Evolutionary conservation across 2,113 vertebrate species (phyloP), one percentile per base, ranked within the genome.

Genomic region (Ochotona curzoniae): DNA sequence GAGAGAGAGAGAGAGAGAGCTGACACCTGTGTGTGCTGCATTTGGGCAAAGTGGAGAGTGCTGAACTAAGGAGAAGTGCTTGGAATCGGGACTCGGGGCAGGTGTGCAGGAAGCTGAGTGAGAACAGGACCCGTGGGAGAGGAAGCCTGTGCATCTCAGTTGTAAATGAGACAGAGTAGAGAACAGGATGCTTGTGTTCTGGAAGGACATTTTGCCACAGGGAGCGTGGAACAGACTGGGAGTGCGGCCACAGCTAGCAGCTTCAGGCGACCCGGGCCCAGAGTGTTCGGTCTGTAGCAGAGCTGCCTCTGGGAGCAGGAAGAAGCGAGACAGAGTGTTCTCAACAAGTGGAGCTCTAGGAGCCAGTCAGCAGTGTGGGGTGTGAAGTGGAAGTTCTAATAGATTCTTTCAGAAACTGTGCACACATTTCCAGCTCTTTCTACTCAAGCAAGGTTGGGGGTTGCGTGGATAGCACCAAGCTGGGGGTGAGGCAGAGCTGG

Each of bases 221-320:
- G 10, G 17, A 30, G 64, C 28, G 32, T 0, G 23, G 8, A 0
- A 23, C 7, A 5, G 10, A 0, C 0, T 8, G 17, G 32, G 25
- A 2, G 51, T 51, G 1, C 12, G 18, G 32, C 9, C 5, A 6
- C 18, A 4, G 6, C 51, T 32, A 18, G 81, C 30, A 23, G n/a
- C 47, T 38, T 32, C 49, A 14, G 69, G 26, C 20, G 30, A 11
- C 0, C 4, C 11, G 26, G 54, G 54, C 18, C 54, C 54, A 57
- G 38, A 44, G 54, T 57, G 14, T 57, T 57, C 15, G 54, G 54
- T 57, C 54, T 17, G 54, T 18, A 15, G 38, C 70, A 47, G 35
- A 32, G 30, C 67, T 32, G 54, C 54, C 54, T 57, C 13, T 18
- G 14, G 30, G 67, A 35, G 30, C 67, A 35, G 5, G 23, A 57